Conservation (phyloP, 2,888 invertebrate species). For the Cerastoderma edule region DNA sequence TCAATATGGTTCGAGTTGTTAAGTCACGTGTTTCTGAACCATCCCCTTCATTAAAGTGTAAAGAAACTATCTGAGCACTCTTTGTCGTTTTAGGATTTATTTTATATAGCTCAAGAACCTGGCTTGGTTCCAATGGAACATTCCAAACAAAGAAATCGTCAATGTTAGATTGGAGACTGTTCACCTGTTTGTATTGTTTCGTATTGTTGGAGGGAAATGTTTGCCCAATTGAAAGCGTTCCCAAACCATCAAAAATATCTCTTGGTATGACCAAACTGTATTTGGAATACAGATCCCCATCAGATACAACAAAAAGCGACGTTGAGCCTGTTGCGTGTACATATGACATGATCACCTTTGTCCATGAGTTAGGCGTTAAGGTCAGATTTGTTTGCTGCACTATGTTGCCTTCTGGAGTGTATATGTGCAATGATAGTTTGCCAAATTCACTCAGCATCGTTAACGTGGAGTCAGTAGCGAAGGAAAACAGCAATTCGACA, state of each 20-base stretch:
- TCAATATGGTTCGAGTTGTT: slow-evolving; percentile 31
- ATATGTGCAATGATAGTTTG: slow-evolving; percentile 51
- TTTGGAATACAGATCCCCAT: slow-evolving; percentile 50
- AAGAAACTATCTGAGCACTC: slow-evolving; percentile 45
- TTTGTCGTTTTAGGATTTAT: slow-evolving; percentile 62
- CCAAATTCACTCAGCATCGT: slow-evolving; percentile 44
- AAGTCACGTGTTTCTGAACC: slow-evolving; percentile 43
- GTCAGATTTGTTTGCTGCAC: slow-evolving; percentile 48
- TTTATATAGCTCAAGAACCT: slow-evolving; percentile 61
- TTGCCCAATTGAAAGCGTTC: slow-evolving; percentile 68
- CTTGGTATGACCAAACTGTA: slow-evolving; percentile 33
- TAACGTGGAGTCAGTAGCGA: slow-evolving; percentile 56
- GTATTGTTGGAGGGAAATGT: slow-evolving; percentile 67
- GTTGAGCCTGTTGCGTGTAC: slow-evolving; percentile 51
- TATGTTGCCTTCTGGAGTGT: slow-evolving; percentile 24
- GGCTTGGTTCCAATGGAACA: slow-evolving; percentile 59
- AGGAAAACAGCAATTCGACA: slow-evolving; percentile 63
- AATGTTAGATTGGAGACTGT: slow-evolving; percentile 60
- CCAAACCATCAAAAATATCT: slow-evolving; percentile 56
- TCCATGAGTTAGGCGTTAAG: slow-evolving; percentile 63
- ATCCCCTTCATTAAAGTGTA: slow-evolving; percentile 70
- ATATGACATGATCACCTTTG: slow-evolving; percentile 67
- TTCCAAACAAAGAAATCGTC: slow-evolving; percentile 72
- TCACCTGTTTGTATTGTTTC: slow-evolving; percentile 35
- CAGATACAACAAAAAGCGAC: slow-evolving; percentile 61